Evolutionary conservation across 2,797 vertebrate genomes (phyloP).

Genomic region (Chloroceryle inda): DNA sequence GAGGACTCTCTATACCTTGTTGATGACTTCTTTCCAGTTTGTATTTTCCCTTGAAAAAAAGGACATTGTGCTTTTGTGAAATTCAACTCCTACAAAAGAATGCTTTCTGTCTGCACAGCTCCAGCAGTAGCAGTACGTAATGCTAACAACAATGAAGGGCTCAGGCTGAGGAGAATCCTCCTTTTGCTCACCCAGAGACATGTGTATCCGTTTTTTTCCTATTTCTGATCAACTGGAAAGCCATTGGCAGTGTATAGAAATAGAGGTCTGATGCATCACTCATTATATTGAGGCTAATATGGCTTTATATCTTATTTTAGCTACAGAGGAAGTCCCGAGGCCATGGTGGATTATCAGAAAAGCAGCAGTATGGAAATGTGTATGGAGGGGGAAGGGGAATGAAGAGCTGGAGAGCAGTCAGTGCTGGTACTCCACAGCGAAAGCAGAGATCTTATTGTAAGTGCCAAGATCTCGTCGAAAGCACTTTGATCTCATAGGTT

Average conservation of each 20-base stretch:
- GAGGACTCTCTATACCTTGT: conserved; percentile 17
- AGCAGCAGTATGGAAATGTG: neutral
- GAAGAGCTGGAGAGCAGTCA: neutral
- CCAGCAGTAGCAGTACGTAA: neutral
- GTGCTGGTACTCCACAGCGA: neutral
- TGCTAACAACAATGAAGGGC: neutral
- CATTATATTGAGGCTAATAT: neutral
- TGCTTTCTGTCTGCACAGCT: conserved; percentile 10
- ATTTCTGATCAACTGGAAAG: neutral
- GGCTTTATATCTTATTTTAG: conserved; percentile 46
- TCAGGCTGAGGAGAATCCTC: neutral
- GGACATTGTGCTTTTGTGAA: conserved; percentile 28
- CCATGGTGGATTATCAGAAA: conserved; percentile 1
- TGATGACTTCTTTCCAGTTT: neutral
- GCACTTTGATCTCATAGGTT: neutral
- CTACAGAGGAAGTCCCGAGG: neutral
- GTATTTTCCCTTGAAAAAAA: conserved; percentile 15
- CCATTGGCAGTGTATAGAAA: neutral
- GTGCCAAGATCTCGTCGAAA: neutral
- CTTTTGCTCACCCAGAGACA: neutral
- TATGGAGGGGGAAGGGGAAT: neutral
- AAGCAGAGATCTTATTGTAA: neutral
- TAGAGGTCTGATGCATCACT: neutral
- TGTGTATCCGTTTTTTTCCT: neutral
- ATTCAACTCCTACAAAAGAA: neutral